These are phyloP conservation scores for Leptarthrus brevirostris DNA, from an alignment of 2,888 invertebrate species.

Conservation along the genomic window DNA sequence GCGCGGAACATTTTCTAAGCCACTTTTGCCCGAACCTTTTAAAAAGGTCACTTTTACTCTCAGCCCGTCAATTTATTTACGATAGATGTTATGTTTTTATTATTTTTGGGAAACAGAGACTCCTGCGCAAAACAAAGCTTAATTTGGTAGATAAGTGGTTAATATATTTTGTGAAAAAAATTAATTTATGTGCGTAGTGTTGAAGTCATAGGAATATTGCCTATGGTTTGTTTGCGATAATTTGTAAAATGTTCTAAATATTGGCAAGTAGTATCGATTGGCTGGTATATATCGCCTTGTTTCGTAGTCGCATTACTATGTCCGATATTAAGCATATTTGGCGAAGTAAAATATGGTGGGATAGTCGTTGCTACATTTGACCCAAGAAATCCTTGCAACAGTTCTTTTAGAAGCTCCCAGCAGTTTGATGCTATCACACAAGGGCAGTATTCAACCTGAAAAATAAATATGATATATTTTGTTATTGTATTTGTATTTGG, in stretches of 20 bases:
- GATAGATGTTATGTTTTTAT: not conserved
- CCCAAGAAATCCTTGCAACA: slow-evolving; percentile 90
- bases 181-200: slow-evolving; percentile 46
- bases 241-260: slow-evolving; percentile 93
- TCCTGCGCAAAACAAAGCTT: no score
- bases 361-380: slow-evolving; percentile 78
- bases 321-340: slow-evolving; percentile 62
- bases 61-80: no score
- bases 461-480: not conserved
- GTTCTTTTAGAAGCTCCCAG: slow-evolving; percentile 92
- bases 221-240: slow-evolving; percentile 79
- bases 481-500: no score
- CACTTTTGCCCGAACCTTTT: no score
- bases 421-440: slow-evolving; percentile 89
- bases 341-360: slow-evolving; percentile 71
- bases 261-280: slow-evolving; percentile 92
- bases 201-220: slow-evolving; percentile 13
- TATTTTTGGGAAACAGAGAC: no score
- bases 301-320: slow-evolving; percentile 68
- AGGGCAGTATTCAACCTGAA: slow-evolving; percentile 80
- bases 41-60: no score
- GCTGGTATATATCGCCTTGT: slow-evolving; percentile 87
- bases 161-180: no score
- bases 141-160: no score
- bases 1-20: no score